Evolutionary conservation across 2,797 vertebrate genomes (phyloP).

Genomic region (Crenichthys baileyi): DNA sequence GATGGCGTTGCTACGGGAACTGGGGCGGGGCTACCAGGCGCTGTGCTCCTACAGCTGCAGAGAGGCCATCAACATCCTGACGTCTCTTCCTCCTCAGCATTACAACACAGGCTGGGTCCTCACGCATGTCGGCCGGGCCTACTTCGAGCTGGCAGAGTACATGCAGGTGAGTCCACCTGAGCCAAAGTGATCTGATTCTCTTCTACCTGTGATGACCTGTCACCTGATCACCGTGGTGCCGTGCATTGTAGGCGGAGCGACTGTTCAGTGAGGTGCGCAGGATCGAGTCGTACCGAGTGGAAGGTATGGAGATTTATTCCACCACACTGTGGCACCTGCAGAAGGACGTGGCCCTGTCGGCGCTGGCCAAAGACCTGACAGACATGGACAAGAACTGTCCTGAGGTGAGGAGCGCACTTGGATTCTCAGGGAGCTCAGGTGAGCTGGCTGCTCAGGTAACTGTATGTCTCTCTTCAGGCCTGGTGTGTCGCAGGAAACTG

Average conservation of each 20-base stretch:
- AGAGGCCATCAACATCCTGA: slow-evolving; percentile 93
- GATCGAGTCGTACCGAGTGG: slow-evolving; percentile 94
- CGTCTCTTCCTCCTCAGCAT: slow-evolving; percentile 94
- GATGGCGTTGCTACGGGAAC: slow-evolving; percentile 85
- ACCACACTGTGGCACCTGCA: slow-evolving; percentile 98
- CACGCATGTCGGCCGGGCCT: slow-evolving; percentile 94
- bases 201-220: neutral
- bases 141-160: slow-evolving; percentile 97
- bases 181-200: neutral
- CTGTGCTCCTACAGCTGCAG: slow-evolving; percentile 96
- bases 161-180: slow-evolving; percentile 86
- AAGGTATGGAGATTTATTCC: slow-evolving; percentile 98
- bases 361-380: slow-evolving; percentile 95
- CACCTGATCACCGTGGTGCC: neutral
- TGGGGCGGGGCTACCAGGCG: slow-evolving; percentile 94
- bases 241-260: slow-evolving; percentile 87
- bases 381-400: slow-evolving; percentile 99
- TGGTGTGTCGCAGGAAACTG: slow-evolving; percentile 99
- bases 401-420: slow-evolving; percentile 69
- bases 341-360: slow-evolving; percentile 95
- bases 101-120: slow-evolving; percentile 98
- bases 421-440: neutral
- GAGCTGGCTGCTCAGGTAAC: neutral
- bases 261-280: slow-evolving; percentile 95
- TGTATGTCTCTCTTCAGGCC: slow-evolving; percentile 77